Conservation (phyloP, 2,888 invertebrate genomes). For the Lacanobia oleracea region DNA sequence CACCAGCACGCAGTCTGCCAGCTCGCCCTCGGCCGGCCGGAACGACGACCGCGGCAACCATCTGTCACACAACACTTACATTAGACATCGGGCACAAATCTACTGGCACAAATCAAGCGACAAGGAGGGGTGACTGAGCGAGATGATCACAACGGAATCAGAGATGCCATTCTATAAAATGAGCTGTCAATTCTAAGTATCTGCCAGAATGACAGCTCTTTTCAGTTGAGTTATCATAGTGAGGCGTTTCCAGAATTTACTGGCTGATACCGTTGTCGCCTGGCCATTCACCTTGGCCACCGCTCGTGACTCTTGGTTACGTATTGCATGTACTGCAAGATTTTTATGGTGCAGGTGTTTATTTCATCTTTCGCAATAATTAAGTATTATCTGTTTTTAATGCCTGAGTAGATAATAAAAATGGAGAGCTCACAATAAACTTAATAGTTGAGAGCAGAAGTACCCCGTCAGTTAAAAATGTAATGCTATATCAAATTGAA, state of each 20-base stretch:
- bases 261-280: too few relatives aligned
- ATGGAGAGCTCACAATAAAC: background rate
- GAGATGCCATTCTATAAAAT: too few relatives aligned
- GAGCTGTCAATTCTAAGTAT: too few relatives aligned
- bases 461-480: background rate
- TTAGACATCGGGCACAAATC: background rate
- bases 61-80: conserved; percentile 86
- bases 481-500: background rate
- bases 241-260: too few relatives aligned
- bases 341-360: background rate
- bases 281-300: background rate
- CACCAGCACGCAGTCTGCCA: conserved; percentile 96
- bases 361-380: background rate
- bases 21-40: conserved; percentile 95
- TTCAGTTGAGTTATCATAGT: too few relatives aligned
- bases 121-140: background rate
- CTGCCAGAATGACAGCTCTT: too few relatives aligned
- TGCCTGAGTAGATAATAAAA: background rate
- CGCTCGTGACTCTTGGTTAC: background rate
- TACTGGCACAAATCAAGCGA: background rate
- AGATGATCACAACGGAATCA: background rate
- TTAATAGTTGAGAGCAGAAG: background rate
- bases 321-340: background rate
- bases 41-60: conserved; percentile 96
- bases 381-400: background rate